Percentiles rank a stretch among this genome's conserved stretches.
Conservation (phyloP, 2,113 vertebrate species). For the Calcarius ornatus region DNA sequence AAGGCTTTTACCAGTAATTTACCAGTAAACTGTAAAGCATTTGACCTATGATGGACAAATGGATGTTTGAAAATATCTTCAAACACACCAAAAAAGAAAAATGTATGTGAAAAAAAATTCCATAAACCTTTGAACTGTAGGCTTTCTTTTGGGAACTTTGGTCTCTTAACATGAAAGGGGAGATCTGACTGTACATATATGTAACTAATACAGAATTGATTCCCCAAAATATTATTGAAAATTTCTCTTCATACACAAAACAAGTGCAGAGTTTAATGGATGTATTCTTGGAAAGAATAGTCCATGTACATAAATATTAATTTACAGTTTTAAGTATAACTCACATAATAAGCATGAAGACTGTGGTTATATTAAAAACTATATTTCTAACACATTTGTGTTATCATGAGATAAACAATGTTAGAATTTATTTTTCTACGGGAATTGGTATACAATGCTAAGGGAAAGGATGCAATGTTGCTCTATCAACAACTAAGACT, state of each 20-base stretch:
- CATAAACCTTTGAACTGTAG: neutral
- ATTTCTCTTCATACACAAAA: neutral
- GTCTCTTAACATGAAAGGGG: neutral
- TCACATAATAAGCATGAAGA: neutral
- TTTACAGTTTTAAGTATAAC: neutral
- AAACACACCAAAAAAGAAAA: slow-evolving; percentile 5
- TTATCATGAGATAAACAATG: neutral
- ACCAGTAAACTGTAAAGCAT: neutral
- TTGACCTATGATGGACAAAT: slow-evolving; percentile 8
- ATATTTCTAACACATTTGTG: neutral
- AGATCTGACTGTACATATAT: neutral
- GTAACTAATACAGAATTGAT: neutral
- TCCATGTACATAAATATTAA: neutral
- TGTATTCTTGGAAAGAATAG: neutral
- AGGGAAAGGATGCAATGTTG: neutral
- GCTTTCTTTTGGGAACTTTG: neutral
- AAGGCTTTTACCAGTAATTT: neutral
- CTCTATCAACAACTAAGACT: neutral
- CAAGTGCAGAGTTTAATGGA: neutral
- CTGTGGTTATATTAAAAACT: neutral
- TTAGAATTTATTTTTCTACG: neutral
- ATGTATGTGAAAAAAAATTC: neutral
- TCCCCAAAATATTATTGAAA: neutral
- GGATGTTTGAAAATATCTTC: neutral
- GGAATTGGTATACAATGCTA: neutral